Base-by-base conservation (phyloP, 2,113 vertebrate species). In the Otus sunia region DNA sequence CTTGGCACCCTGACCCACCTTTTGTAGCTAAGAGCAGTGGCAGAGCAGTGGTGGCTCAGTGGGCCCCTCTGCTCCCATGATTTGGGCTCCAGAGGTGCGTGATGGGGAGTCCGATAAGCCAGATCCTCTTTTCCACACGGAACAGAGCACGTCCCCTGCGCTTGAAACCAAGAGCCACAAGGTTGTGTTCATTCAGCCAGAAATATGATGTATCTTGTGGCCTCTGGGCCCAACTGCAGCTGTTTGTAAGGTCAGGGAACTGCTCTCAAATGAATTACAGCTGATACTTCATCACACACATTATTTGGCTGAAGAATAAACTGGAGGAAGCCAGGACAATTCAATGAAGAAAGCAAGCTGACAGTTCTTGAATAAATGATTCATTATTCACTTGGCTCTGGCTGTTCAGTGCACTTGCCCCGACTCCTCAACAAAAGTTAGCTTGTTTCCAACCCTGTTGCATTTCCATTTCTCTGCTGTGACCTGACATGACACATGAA, bases 311-410 rank as follows among this genome's bases (percentile, higher is more conserved):
- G 14, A 50, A 75, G 89, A 80, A 77, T 55, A 63, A 91, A 87
- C 91, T 58, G 69, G 84, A 92, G 80, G 89, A 64, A 95, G 89
- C 69, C 30, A 47, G 87, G 90, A 63, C 56, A 55, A 75, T 63
- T 85, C 73, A 88, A 49, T 55, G 93, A 90, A 89, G 94, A 81
- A 93, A 92, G 77, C 2, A 27, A 81, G 72, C 86, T 91, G 94
- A 75, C 95, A 89, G 89, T 74, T 96, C 83, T 36, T 5, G 20
- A 75, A 67, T 74, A 87, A 96, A 85, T 89, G 89, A 85, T 96
- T 78, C 92, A 78, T 92, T 91, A 84, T 74, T 91, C 93, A 32
- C 91, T 89, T 73, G 22, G 86, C 93, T 77, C 89, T 73, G 80
- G 73, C 89, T 74, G 68, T 53, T 77, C 15, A 22, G 26, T 50